These are phyloP conservation scores for Sparidentex hasta DNA, from an alignment of 2,797 vertebrate genomes.

Conservation along the genomic window DNA sequence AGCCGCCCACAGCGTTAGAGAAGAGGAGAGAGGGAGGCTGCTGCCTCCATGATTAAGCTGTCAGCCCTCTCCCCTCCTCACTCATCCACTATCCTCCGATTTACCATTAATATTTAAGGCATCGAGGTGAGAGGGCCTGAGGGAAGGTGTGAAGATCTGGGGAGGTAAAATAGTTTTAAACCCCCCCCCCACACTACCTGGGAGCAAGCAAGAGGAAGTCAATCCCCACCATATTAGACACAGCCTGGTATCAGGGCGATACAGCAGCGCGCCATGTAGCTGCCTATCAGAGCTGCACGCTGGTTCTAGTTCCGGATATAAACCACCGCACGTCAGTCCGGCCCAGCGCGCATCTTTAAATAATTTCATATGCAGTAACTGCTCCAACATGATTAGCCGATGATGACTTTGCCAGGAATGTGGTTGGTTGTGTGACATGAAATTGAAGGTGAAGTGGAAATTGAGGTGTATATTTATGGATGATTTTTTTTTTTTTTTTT, in stretches of 20 bases:
- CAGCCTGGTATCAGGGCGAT: constrained; percentile 77
- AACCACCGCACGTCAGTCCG: constrained; percentile 56
- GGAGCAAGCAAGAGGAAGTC: constrained; percentile 74
- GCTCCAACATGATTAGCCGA: constrained; percentile 53
- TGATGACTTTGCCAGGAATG: constrained; percentile 52
- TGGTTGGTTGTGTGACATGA: constrained; percentile 39
- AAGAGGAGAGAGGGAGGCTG: constrained; percentile 67
- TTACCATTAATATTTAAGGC: constrained; percentile 85
- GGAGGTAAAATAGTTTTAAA: constrained; percentile 83
- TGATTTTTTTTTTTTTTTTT: constrained; percentile 38
- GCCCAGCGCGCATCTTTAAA: constrained; percentile 48
- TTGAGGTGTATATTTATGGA: constrained; percentile 50
- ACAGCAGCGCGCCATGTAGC: constrained; percentile 69
- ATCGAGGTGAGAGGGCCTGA: constrained; percentile 79
- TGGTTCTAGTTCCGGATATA: constrained; percentile 54
- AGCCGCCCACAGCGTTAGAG: constrained; percentile 78
- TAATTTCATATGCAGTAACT: constrained; percentile 58
- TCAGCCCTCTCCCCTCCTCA: constrained; percentile 78
- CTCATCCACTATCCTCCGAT: constrained; percentile 73
- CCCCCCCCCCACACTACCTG: constrained; percentile 69
- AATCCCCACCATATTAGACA: constrained; percentile 81
- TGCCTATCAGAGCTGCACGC: constrained; percentile 61
- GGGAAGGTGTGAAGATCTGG: constrained; percentile 82
- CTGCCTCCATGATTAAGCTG: constrained; percentile 85
- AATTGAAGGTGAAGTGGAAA: constrained; percentile 63